These are phyloP conservation scores for Aphis gossypii DNA, from an alignment of 1,140 invertebrate genomes.

Conservation along the genomic window DNA sequence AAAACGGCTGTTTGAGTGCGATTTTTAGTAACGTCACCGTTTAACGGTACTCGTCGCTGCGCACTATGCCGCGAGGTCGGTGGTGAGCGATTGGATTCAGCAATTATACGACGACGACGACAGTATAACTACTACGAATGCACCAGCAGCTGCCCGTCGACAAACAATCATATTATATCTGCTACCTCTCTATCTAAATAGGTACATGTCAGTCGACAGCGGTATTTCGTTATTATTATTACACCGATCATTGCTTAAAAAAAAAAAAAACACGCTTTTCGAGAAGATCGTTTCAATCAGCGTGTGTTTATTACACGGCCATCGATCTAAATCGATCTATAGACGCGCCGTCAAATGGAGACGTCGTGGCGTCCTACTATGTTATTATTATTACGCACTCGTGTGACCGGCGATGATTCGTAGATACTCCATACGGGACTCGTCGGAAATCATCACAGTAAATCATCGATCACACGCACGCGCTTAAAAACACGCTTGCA, in stretches of 20 bases:
- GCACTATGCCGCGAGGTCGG: not conserved
- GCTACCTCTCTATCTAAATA: not conserved
- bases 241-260: not conserved
- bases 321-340: not conserved
- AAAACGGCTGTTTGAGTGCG: not conserved
- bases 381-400: not conserved
- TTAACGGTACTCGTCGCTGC: constrained; percentile 6
- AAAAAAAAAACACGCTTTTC: not conserved
- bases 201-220: not conserved
- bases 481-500: not conserved
- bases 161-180: not conserved
- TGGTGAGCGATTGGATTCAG: constrained; percentile 7
- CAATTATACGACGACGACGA: not conserved
- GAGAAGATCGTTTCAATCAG: not conserved
- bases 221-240: not conserved
- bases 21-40: constrained; percentile 34
- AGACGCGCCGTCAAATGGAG: not conserved
- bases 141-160: not conserved
- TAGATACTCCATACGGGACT: not conserved
- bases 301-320: not conserved
- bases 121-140: not conserved
- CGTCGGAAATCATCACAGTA: not conserved
- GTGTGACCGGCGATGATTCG: not conserved
- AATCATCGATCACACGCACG: not conserved
- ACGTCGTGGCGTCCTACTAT: not conserved